phyloP scores from a whole-genome alignment of 2,888 invertebrate genomes.

The Agriotes lineatus region DNA sequence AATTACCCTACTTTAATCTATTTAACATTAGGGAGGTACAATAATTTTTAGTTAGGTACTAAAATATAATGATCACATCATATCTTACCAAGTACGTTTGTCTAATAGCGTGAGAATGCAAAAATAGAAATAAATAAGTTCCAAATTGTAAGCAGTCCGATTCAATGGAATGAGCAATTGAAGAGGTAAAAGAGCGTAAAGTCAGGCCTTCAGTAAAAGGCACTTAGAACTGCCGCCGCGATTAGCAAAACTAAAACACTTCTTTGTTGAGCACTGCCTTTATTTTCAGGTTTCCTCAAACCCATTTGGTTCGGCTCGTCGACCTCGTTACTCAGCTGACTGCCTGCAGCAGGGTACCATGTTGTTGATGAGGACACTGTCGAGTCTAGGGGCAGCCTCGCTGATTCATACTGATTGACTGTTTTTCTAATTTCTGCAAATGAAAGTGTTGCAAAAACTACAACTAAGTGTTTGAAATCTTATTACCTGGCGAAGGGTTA shows the following conservation, averaged over 20 bases:
- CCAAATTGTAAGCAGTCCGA: background rate
- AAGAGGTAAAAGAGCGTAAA: background rate
- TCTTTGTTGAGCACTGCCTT: background rate
- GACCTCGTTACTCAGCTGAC: conserved; percentile 69
- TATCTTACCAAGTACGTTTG: background rate
- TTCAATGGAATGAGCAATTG: background rate
- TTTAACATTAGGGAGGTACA: conserved; percentile 21
- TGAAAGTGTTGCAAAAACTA: background rate
- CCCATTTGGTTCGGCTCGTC: conserved; percentile 73
- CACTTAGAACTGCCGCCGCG: background rate
- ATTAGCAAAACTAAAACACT: background rate
- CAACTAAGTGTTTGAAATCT: too few species aligned
- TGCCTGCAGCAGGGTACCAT: conserved; percentile 69
- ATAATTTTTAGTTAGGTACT: background rate
- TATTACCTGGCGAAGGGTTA: conserved; percentile 34
- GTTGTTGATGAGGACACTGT: conserved; percentile 52
- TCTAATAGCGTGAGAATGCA: background rate
- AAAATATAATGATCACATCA: conserved; percentile 29
- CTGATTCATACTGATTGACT: background rate
- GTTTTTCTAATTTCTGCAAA: conserved; percentile 15
- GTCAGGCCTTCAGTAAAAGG: background rate
- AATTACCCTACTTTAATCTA: background rate
- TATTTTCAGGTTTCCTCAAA: conserved; percentile 57
- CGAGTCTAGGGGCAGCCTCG: background rate
- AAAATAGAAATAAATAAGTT: background rate